A percentile compares a stretch with the other conserved stretches of the same genome.
Evolutionary conservation across 2,888 invertebrate species (phyloP).

Genomic region (Sinelater perroti): DNA sequence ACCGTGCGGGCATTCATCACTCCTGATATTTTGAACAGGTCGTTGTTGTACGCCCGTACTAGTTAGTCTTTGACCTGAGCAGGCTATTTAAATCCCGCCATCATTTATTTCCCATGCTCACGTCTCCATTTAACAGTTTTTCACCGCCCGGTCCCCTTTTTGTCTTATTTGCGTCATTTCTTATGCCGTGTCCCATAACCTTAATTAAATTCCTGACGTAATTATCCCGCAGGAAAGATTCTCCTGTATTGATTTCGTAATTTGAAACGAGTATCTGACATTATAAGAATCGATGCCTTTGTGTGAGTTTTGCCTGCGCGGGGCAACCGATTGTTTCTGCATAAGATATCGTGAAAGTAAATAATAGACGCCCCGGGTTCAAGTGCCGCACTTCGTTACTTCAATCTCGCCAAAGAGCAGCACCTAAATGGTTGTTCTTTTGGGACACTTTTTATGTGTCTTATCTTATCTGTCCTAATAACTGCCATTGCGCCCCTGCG

Average conservation of each 20-base stretch:
- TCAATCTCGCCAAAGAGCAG: neutral
- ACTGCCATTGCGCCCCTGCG: conserved; percentile 32
- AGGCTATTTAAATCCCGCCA: conserved; percentile 18
- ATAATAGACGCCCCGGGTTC: neutral
- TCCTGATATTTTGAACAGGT: conserved; percentile 16
- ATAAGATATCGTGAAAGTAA: conserved; percentile 9
- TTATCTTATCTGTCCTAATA: conserved; percentile 33
- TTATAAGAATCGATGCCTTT: conserved; percentile 9
- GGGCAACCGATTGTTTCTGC: conserved; percentile 2
- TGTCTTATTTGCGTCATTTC: conserved; percentile 21
- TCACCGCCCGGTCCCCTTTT: conserved; percentile 12
- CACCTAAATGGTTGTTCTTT: conserved; percentile 37
- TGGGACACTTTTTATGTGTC: conserved; percentile 20
- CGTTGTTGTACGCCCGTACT: conserved; percentile 12
- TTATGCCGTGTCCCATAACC: conserved; percentile 23
- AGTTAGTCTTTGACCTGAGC: conserved; percentile 14
- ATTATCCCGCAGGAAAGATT: conserved; percentile 20
- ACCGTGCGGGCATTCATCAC: conserved; percentile 8
- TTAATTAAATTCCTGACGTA: conserved; percentile 29
- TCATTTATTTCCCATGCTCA: conserved; percentile 12
- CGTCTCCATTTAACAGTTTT: conserved; percentile 20
- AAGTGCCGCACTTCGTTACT: neutral
- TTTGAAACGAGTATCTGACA: conserved; percentile 17
- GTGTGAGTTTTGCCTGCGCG: neutral
- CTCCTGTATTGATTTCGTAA: conserved; percentile 24